phyloP scores from a whole-genome alignment of 2,113 vertebrate species.

The Nycticebus coucang region DNA sequence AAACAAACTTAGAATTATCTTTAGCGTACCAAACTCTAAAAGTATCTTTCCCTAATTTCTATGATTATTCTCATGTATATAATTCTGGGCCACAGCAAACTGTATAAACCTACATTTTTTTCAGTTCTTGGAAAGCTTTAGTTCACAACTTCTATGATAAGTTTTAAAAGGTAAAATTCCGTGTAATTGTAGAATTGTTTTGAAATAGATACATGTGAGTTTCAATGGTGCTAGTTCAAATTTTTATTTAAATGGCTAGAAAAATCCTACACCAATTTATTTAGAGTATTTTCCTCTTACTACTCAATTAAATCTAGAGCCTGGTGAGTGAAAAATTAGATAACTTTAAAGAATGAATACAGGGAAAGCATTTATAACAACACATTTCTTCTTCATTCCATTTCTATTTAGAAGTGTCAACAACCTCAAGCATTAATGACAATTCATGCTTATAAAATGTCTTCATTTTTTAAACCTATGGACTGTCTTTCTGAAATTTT shows the following conservation, averaged over 20 bases:
- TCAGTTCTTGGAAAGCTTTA: neutral
- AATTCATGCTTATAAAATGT: neutral
- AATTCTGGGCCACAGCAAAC: neutral
- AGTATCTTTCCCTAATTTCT: neutral
- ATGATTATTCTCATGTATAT: neutral
- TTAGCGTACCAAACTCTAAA: slow-evolving; percentile 1
- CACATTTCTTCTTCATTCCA: neutral
- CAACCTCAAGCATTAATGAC: neutral
- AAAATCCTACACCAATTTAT: neutral
- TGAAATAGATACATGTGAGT: neutral
- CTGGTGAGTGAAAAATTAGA: neutral
- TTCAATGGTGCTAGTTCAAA: neutral
- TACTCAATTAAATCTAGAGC: slow-evolving; percentile 36
- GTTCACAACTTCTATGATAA: neutral
- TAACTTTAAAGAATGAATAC: neutral
- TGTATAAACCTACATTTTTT: neutral
- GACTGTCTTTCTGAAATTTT: neutral
- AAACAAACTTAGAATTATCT: neutral
- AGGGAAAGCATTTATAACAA: slow-evolving; percentile 4
- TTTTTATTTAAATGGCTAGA: slow-evolving; percentile 38
- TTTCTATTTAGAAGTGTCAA: neutral
- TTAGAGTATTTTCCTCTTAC: neutral
- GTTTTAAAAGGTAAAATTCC: neutral
- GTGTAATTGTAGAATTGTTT: neutral
- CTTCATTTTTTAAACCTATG: slow-evolving; percentile 29